A percentile compares a stretch with the other conserved stretches of the same genome.
phyloP scores from a whole-genome alignment of 1,140 invertebrate genomes.

The Drosophila kepulauana region DNA sequence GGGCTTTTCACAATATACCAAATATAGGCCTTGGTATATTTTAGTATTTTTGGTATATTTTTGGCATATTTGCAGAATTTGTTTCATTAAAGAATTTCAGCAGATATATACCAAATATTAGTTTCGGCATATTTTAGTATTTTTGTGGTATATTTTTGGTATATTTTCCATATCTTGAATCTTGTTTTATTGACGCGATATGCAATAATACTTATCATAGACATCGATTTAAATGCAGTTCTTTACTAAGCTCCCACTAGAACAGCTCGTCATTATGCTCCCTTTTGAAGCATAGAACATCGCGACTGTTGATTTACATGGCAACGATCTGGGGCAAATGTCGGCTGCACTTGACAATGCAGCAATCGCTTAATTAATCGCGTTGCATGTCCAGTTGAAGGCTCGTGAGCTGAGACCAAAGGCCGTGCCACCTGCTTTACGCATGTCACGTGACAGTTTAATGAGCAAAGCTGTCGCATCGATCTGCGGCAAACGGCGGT shows the following conservation, averaged over 20 bases:
- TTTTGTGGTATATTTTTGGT: too few relatives aligned
- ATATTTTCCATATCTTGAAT: too few relatives aligned
- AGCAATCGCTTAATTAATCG: conserved; percentile 65
- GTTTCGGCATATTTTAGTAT: too few relatives aligned
- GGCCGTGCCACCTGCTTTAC: conserved; percentile 9
- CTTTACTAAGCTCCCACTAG: conserved; percentile 17
- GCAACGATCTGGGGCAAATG: not conserved
- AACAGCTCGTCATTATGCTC: conserved; percentile 8
- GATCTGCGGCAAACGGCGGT: conserved; percentile 5
- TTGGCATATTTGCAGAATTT: too few relatives aligned
- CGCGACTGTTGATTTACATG: not conserved
- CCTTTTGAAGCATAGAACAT: not conserved
- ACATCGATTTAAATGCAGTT: too few relatives aligned
- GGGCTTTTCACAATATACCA: too few relatives aligned
- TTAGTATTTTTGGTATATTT: too few relatives aligned
- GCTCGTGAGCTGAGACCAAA: not conserved
- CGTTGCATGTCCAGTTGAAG: conserved; percentile 31
- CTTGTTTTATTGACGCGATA: too few relatives aligned
- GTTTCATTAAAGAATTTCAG: too few relatives aligned
- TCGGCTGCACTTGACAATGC: conserved; percentile 49
- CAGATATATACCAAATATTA: too few relatives aligned
- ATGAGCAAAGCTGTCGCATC: conserved; percentile 70
- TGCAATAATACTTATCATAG: too few relatives aligned
- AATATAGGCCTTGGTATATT: too few relatives aligned
- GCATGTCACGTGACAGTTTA: conserved; percentile 69